Evolutionary conservation across 2,888 invertebrate genomes (phyloP), one percentile per base, ranked within the genome.

Genomic region (Nebria salina): DNA sequence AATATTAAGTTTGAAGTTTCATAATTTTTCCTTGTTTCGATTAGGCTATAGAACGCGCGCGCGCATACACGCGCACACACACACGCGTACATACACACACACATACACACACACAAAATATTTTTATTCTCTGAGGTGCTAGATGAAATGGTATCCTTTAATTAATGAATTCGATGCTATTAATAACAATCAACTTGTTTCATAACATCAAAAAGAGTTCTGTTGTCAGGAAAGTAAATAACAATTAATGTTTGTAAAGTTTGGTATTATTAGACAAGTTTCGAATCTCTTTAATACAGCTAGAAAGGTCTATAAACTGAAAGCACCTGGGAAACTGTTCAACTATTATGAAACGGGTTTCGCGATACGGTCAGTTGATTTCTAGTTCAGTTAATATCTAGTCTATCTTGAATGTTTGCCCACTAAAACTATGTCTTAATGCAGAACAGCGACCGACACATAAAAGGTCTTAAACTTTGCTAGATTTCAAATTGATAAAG

Each of bases 281-380:
- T n/a, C 34, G 41, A 20, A 11, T 34, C 34, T 11, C 66, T 42
- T 43, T 42, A 41, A 25, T 20, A 34, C 15, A 20, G 70, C 11
- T 70, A 70, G 34, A 34, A 34, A 34, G 34, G 34, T 34, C 70
- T 11, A 34, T 11, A 26, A 25, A 34, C 54, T 70, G 70, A 11
- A 41, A 76, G 42, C 74, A 75, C 75, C 79, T 79, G 74, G 54
- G 75, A 79, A 72, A 79, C 78, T 78, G 73, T 41, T 65, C 73
- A 73, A 78, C 79, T 79, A 74, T 79, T 79, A 79, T 79, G 73
- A 79, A 75, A 75, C 74, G 41, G 75, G 74, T 3, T 11, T 74
- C 43, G 73, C 65, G 79, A 79, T 79, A 79, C 79, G 79, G 79
- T 79, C 79, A 79, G 74, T 79, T 75, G 79, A 79, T 74, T 79